phyloP scores from a whole-genome alignment of 1,140 invertebrate genomes.

The Habropoda laboriosa region DNA sequence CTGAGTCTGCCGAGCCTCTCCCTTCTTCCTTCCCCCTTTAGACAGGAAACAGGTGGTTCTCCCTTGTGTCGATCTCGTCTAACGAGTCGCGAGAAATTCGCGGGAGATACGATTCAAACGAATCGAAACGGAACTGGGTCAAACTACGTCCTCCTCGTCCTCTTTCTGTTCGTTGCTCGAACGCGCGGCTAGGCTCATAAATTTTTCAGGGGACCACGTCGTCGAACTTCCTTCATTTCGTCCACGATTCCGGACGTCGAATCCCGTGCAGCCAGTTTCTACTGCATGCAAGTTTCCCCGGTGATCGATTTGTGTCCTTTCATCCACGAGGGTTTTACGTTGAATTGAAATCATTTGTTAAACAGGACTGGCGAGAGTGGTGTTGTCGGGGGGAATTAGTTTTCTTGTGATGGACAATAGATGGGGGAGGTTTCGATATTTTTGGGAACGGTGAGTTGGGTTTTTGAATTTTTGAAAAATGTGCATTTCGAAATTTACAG shows the following conservation, averaged over 20 bases:
- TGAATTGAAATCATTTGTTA: no score
- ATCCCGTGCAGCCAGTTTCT: background rate
- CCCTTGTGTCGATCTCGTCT: background rate
- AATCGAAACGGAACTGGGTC: background rate
- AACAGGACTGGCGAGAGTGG: no score
- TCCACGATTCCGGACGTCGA: background rate
- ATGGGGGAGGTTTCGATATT: no score
- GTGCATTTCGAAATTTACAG: no score
- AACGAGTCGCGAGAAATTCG: background rate
- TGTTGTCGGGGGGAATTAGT: no score
- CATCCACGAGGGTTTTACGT: no score
- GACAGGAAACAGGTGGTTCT: constrained; percentile 6
- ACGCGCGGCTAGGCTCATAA: background rate
- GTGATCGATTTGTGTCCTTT: background rate
- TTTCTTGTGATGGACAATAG: no score
- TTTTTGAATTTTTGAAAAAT: no score
- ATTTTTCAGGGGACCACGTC: background rate
- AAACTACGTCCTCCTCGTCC: background rate
- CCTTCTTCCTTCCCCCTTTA: background rate
- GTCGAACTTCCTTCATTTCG: background rate
- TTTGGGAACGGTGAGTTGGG: no score
- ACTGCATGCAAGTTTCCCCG: background rate
- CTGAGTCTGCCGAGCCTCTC: background rate
- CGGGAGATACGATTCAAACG: background rate
- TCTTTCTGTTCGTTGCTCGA: no score